Base-by-base conservation (phyloP, 2,113 vertebrate species). In the Crotalus tigris region DNA sequence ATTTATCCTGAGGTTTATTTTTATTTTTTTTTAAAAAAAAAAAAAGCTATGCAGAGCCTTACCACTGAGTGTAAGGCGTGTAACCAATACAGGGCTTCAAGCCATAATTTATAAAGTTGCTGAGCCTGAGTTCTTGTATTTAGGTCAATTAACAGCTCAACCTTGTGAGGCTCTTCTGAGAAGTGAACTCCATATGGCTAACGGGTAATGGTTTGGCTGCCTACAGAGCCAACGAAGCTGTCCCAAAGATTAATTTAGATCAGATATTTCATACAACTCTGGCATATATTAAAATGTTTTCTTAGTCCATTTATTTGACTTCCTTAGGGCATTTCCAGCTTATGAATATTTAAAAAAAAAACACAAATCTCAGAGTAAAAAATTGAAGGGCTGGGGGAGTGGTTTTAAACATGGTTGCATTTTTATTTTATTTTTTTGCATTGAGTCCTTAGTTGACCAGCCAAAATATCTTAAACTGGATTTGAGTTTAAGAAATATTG, bases 401-500 rank as follows among this genome's bases (percentile, higher is more conserved):
- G 7, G 24, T 59, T 90, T 89, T 81, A 44, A 81, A 39, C 33
- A 69, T 64, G 53, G 8, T 92, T 90, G 12, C 12, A 51, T 87
- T 12, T 87, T 89, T 55, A 12, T 39, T 88, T 88, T 58, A 49
- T 49, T 23, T 55, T 88, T 88, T 88, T 89, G 88, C 49, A 93
- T 29, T 49, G 53, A 93, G 29, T 46, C 46, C 55, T 93, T 90
- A 59, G 44, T 64, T 88, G 55, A 92, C 85, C 92, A 90, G 46
- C 81, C 57, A 90, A 89, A 51, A 26, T 15, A 61, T 86, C 92
- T 93, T 86, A 61, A 87, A 59, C 51, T 90, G 57, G 81, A 90
- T 57, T 90, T 90, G 75, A 39, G 75, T 59, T 87, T 54, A 90
- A 93, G 57, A 86, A 87, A 90, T 93, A 58, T 87, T 93, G 88